Percentiles rank a stretch among this genome's conserved stretches.
These are phyloP conservation scores for Ctenicera cuprea DNA, from an alignment of 2,888 invertebrate species.

Conservation along the genomic window DNA sequence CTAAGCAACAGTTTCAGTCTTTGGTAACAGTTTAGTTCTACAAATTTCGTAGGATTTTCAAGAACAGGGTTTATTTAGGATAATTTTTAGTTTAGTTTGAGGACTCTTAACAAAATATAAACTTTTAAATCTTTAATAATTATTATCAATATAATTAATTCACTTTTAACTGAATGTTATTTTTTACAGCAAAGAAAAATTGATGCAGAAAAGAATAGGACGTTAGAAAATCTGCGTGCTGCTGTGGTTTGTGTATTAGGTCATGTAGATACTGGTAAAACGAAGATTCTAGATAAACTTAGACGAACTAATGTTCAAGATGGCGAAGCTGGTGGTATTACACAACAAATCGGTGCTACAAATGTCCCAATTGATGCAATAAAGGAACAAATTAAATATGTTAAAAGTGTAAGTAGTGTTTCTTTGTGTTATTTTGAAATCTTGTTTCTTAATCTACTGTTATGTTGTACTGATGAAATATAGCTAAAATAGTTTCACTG, in stretches of 20 bases:
- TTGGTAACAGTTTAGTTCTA: too few relatives aligned
- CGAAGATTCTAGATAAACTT: conserved; percentile 97
- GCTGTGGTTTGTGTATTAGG: conserved; percentile 99
- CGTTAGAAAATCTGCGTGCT: conserved; percentile 86
- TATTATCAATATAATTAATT: neutral
- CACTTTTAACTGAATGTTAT: conserved; percentile 16
- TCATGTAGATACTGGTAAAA: conserved; percentile 99
- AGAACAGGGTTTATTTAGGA: too few relatives aligned
- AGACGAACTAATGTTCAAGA: conserved; percentile 94
- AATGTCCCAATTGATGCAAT: conserved; percentile 98
- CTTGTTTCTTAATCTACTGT: neutral
- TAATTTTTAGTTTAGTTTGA: too few relatives aligned
- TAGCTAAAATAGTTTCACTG: too few relatives aligned
- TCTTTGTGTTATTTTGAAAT: neutral
- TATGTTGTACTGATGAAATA: too few relatives aligned
- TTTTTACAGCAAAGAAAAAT: conserved; percentile 78
- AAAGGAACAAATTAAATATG: conserved; percentile 94
- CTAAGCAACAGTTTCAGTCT: too few relatives aligned
- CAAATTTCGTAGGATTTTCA: too few relatives aligned
- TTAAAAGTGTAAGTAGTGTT: conserved; percentile 84
- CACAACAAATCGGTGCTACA: conserved; percentile 99
- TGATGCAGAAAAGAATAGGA: conserved; percentile 81
- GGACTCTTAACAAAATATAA: too few relatives aligned
- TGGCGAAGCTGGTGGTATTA: conserved; percentile 99
- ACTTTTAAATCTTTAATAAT: conserved; percentile 3